Percentiles rank a stretch among this genome's conserved stretches.
phyloP scores from a whole-genome alignment of 2,888 invertebrate species.

The Cryptocephalus primarius region DNA sequence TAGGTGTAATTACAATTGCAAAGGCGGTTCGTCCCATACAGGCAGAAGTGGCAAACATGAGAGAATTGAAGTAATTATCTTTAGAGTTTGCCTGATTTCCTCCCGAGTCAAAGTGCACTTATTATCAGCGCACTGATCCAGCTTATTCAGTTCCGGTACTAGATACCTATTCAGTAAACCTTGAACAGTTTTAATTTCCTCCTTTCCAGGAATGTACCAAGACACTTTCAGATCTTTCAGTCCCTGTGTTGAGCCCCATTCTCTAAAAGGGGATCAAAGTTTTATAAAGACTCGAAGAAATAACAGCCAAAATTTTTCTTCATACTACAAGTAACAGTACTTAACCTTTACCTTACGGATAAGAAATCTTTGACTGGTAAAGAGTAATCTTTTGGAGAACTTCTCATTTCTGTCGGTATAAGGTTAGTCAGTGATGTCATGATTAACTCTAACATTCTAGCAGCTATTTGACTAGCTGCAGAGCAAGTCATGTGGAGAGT shows the following conservation, averaged over 20 bases:
- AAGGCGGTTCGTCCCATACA: conserved; percentile 52
- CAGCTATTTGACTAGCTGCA: conserved; percentile 53
- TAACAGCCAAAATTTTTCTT: background rate
- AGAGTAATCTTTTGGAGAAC: conserved; percentile 49
- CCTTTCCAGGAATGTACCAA: conserved; percentile 68
- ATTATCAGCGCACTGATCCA: conserved; percentile 46
- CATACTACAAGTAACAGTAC: no score
- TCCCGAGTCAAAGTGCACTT: conserved; percentile 49
- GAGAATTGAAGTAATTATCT: conserved; percentile 54
- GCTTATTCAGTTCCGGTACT: conserved; percentile 47
- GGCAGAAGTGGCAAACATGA: conserved; percentile 59
- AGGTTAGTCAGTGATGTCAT: conserved; percentile 49
- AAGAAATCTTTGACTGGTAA: conserved; percentile 56
- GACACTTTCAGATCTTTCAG: conserved; percentile 53
- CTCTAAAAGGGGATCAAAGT: conserved; percentile 31
- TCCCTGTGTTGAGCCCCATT: conserved; percentile 71
- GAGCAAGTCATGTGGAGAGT: conserved; percentile 58
- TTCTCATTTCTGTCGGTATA: conserved; percentile 51
- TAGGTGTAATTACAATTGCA: conserved; percentile 41
- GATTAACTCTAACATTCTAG: conserved; percentile 49
- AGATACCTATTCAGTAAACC: conserved; percentile 55
- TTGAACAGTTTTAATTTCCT: conserved; percentile 57
- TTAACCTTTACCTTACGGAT: conserved; percentile 45
- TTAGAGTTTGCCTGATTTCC: conserved; percentile 55
- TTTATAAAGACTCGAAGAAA: background rate